A percentile compares a stretch with the other conserved stretches of the same genome.
phyloP scores from a whole-genome alignment of 1,140 invertebrate genomes.

The Babylonia areolata region DNA sequence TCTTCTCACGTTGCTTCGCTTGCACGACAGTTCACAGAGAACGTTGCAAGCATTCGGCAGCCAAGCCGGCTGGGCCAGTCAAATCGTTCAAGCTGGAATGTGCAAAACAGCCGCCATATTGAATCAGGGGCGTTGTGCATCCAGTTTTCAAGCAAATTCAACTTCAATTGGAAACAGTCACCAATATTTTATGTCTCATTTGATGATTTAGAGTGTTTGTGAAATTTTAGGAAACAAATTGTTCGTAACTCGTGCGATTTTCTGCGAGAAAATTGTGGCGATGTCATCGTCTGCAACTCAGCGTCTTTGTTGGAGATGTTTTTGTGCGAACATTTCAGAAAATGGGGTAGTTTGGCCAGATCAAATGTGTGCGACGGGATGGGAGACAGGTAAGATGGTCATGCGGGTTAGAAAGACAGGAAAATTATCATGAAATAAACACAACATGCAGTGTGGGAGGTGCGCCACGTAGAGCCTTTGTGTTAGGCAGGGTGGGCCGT shows the following conservation, averaged over 20 bases:
- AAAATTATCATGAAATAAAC: not conserved
- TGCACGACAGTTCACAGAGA: not conserved
- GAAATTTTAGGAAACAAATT: conserved; percentile 9
- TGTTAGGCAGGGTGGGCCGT: not conserved
- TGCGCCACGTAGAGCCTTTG: not conserved
- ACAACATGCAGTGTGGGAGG: not conserved
- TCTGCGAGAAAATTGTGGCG: not conserved
- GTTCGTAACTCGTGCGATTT: not conserved
- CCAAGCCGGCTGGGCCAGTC: not conserved
- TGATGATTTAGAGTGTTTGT: conserved; percentile 17
- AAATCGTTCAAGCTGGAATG: conserved; percentile 34
- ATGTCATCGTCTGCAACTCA: not conserved
- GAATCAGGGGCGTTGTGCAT: conserved; percentile 24
- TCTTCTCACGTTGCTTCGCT: conserved; percentile 10
- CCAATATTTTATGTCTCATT: not conserved
- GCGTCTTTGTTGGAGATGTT: not conserved
- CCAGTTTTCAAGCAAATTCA: conserved; percentile 13
- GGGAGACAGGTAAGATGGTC: conserved; percentile 32
- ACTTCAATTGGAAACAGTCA: not conserved
- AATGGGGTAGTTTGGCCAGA: not conserved
- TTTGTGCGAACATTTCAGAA: not conserved
- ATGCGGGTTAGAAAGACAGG: not conserved
- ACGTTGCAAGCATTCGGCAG: not conserved
- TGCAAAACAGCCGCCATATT: conserved; percentile 38
- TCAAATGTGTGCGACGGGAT: not conserved